Evolutionary conservation across 2,888 invertebrate genomes (phyloP).

Genomic region (Isotomurus palustris): DNA sequence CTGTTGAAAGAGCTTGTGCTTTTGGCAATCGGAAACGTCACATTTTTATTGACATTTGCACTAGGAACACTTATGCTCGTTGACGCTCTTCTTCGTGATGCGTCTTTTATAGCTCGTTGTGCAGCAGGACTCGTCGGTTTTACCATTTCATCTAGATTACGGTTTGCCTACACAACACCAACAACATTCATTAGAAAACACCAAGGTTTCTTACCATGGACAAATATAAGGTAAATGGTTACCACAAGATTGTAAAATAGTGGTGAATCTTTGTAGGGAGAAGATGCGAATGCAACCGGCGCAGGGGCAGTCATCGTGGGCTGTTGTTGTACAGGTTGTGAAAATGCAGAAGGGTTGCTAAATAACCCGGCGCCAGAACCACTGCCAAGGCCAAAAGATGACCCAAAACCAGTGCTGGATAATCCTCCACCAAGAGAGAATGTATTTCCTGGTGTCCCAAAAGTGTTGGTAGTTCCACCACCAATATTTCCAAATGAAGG

Average conservation of each 20-base stretch:
- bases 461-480: neutral
- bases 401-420: constrained; percentile 3
- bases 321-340: constrained; percentile 6
- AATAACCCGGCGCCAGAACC: constrained; percentile 23
- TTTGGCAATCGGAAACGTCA: constrained; percentile 35
- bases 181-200: neutral
- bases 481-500: constrained; percentile 9
- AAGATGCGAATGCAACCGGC: constrained; percentile 58
- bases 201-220: no score
- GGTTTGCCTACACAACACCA: constrained; percentile 51
- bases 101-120: constrained; percentile 61
- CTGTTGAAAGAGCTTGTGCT: constrained; percentile 24
- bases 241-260: constrained; percentile 67
- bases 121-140: constrained; percentile 69
- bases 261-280: constrained; percentile 83
- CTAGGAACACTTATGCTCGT: constrained; percentile 24
- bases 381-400: neutral
- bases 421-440: neutral
- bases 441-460: neutral
- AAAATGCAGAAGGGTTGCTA: constrained; percentile 12
- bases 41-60: constrained; percentile 23
- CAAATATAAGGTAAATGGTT: constrained; percentile 11
- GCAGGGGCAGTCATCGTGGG: neutral
- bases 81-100: constrained; percentile 37
- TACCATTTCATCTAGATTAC: constrained; percentile 62